Base-by-base conservation (phyloP, 2,113 vertebrate species). In the Tylochromis polylepis region DNA sequence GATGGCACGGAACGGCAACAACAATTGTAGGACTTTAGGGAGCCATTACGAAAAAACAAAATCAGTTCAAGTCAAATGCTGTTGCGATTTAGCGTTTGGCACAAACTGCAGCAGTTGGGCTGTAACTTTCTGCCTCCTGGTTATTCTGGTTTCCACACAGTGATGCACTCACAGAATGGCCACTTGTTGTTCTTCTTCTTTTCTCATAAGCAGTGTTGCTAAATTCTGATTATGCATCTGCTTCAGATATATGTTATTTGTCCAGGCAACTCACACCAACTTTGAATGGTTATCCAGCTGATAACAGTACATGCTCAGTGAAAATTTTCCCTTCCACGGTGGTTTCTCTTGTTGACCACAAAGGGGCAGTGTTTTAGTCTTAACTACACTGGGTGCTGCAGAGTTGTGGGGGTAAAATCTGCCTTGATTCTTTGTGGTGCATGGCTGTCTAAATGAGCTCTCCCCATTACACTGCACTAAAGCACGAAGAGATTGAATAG, bases 321-420 rank as follows among this genome's bases (percentile, higher is more conserved):
- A 57, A 22, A 18, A 72, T 27, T 18, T 51, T 8, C 11, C 16
- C 20, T 8, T 2, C 36, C n/a, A 62, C 27, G 11, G 72, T 77
- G 15, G 36, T 93, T 75, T 80, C 84, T 55, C 16, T 53, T 65
- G 83, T 22, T 84, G 83, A 85, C 94, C 96, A 95, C 95, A 91
- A 31, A 77, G 94, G 88, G 95, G 95, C 87, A 92, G 90, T 93
- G 82, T 90, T 86, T 78, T 82, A 90, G 84, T 27, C 60, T 36
- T 58, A 79, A 78, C 75, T 31, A 11, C 60, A 29, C 53, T 59
- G 57, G 75, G 31, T 84, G 38, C 77, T 84, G 58, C 59, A 81
- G 29, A 82, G 67, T 11, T 79, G 8, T 79, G 59, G 55, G 62
- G 51, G 58, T 53, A 60, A 72, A 91, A 90, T 84, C 78, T 85